Evolutionary conservation across 2,888 invertebrate genomes (phyloP).

Genomic region (Folsomia candida): DNA sequence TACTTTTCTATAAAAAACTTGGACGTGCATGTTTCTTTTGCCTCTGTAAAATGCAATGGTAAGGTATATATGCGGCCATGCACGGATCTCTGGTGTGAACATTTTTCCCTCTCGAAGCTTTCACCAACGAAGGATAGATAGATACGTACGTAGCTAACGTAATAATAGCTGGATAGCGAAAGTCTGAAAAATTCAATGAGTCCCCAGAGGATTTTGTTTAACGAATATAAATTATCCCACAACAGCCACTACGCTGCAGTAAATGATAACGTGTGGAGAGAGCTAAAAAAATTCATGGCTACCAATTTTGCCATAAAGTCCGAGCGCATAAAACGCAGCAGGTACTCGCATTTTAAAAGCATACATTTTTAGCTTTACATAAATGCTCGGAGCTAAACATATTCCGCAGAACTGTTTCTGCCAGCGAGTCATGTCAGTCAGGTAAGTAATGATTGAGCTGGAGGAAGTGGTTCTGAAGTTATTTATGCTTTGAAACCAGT

Average conservation of each 20-base stretch:
- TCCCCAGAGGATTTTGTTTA: constrained; percentile 29
- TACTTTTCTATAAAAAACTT: background rate
- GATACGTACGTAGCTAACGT: no score
- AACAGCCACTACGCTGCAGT: background rate
- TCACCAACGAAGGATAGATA: background rate
- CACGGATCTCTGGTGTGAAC: background rate
- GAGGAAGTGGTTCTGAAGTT: no score
- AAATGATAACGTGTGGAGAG: no score
- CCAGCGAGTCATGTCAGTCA: no score
- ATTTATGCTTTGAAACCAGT: no score
- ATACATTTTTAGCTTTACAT: background rate
- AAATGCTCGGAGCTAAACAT: no score
- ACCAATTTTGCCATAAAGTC: background rate
- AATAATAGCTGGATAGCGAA: background rate
- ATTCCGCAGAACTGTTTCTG: no score
- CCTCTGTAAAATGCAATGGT: background rate
- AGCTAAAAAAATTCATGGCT: background rate
- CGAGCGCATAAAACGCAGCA: background rate
- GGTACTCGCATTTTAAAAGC: background rate
- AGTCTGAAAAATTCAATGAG: constrained; percentile 25
- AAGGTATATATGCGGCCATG: background rate
- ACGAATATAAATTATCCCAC: constrained; percentile 39
- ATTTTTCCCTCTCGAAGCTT: background rate
- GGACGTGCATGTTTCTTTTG: background rate
- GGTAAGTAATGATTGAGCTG: no score